These are phyloP conservation scores for Lycorma delicatula DNA, from an alignment of 1,140 invertebrate species.

Conservation along the genomic window DNA sequence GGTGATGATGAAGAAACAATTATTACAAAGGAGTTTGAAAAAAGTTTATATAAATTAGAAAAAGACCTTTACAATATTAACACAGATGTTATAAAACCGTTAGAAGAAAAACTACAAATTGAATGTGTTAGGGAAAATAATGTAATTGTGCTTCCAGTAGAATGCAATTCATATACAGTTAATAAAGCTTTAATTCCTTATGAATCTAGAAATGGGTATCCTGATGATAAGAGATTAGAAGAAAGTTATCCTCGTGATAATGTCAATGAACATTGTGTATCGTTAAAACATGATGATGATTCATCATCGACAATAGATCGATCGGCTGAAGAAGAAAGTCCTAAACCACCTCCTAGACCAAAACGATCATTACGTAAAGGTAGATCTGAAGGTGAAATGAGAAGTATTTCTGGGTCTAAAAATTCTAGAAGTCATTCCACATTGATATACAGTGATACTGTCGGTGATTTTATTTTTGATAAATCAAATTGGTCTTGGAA, in stretches of 20 bases:
- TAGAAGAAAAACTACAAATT: too few species aligned
- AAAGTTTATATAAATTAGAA: neutral
- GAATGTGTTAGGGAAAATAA: too few species aligned
- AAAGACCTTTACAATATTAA: neutral
- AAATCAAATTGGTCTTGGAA: too few species aligned
- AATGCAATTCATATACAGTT: too few species aligned
- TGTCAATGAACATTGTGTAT: too few species aligned
- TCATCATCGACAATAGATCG: neutral
- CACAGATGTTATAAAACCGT: neutral
- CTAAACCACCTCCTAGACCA: neutral
- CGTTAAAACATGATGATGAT: neutral
- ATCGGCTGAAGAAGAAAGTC: neutral
- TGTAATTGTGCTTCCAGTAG: too few species aligned
- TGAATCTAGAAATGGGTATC: too few species aligned
- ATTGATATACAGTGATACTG: neutral
- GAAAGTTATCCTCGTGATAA: too few species aligned
- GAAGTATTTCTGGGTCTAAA: neutral
- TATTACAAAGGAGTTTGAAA: neutral
- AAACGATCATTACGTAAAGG: constrained; percentile 11
- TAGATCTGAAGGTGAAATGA: constrained; percentile 8
- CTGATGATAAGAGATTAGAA: too few species aligned
- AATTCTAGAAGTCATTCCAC: neutral
- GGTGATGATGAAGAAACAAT: neutral
- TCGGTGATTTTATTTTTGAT: neutral
- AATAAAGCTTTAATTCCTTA: too few species aligned